Percentiles rank a stretch among this genome's conserved stretches.
Conservation (phyloP, 2,888 invertebrate species). For the Mechanitis mazaeus region DNA sequence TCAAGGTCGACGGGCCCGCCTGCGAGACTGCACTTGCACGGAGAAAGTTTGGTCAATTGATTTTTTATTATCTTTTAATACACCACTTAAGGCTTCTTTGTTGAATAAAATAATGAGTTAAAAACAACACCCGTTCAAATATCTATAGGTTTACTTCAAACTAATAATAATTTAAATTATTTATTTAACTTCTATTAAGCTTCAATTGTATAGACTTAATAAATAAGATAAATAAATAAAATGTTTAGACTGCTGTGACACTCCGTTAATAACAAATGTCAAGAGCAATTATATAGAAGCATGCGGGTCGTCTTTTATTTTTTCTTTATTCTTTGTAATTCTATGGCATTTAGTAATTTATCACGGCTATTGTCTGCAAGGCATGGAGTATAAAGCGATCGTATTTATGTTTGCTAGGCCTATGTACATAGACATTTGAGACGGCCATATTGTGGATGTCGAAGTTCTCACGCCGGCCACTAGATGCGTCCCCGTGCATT, state of each 20-base stretch:
- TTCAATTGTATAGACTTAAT: too few species aligned
- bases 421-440: conserved; percentile 46
- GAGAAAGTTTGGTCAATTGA: conserved; percentile 27
- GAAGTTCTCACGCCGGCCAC: conserved; percentile 54
- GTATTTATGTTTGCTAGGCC: conserved; percentile 42
- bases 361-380: conserved; percentile 38
- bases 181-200: background rate
- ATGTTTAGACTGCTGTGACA: too few species aligned
- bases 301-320: background rate
- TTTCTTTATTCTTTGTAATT: conserved; percentile 19
- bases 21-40: conserved; percentile 31
- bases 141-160: too few species aligned
- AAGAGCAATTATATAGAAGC: background rate
- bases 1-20: conserved; percentile 33
- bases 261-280: background rate
- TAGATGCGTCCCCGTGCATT: conserved; percentile 40
- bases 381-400: conserved; percentile 37
- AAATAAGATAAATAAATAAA: too few species aligned
- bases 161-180: background rate
- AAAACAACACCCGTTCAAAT: too few species aligned
- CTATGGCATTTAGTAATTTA: conserved; percentile 37
- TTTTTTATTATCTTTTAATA: conserved; percentile 22
- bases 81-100: conserved; percentile 5
- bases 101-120: too few species aligned
- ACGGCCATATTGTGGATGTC: conserved; percentile 43